Conservation (phyloP, 2,797 vertebrate genomes). For the Rhinatrema bivittatum region DNA sequence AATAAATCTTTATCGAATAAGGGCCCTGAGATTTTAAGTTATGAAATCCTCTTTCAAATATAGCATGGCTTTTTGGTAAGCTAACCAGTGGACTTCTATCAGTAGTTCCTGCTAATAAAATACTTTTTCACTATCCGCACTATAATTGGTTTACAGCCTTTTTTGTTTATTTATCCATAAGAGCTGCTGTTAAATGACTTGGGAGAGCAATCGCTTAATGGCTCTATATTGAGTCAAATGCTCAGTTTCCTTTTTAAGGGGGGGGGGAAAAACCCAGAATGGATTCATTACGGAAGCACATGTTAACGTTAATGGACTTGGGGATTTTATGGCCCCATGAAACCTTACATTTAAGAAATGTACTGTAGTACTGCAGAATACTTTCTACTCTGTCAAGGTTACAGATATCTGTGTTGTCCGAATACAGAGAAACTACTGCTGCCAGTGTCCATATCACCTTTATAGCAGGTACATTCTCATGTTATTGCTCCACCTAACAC, state of each 20-base stretch:
- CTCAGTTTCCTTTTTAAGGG: slow-evolving; percentile 26
- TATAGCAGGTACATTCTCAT: no score
- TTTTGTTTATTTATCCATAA: slow-evolving; percentile 79
- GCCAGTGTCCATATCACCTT: not conserved
- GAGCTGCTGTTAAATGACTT: slow-evolving; percentile 83
- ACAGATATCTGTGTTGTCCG: not conserved
- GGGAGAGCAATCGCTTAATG: slow-evolving; percentile 78
- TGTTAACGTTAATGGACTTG: slow-evolving; percentile 47
- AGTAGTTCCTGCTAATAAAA: slow-evolving; percentile 74
- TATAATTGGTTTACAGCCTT: slow-evolving; percentile 86
- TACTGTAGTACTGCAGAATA: accelerated
- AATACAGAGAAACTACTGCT: not conserved
- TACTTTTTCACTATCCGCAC: slow-evolving; percentile 72
- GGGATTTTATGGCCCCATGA: slow-evolving; percentile 21
- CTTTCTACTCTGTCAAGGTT: not conserved
- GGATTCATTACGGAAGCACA: slow-evolving; percentile 37
- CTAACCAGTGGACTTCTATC: slow-evolving; percentile 32
- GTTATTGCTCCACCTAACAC: no score
- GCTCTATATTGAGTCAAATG: slow-evolving; percentile 54
- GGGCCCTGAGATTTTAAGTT: no score
- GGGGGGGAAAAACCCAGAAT: slow-evolving; percentile 6
- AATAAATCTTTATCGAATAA: no score
- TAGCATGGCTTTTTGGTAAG: not conserved
- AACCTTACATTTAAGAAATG: not conserved
- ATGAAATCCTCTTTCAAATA: no score